These are phyloP conservation scores for Fulica atra DNA, from an alignment of 2,113 vertebrate species.

Conservation along the genomic window DNA sequence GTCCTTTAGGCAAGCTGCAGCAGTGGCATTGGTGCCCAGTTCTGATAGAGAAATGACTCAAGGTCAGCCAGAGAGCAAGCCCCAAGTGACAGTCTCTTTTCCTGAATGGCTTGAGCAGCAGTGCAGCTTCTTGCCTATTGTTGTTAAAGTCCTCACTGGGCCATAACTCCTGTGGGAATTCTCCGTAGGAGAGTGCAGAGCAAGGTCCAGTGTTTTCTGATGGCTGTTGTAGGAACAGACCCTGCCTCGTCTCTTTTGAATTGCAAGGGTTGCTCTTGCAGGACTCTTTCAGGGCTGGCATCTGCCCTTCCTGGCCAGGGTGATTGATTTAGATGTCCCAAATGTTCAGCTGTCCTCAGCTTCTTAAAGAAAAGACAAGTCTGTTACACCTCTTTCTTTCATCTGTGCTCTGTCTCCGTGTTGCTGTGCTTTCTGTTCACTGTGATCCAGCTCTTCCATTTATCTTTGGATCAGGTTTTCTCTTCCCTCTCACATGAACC, in stretches of 20 bases:
- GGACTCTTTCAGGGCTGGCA: neutral
- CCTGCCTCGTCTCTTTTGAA: neutral
- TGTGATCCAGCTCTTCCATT: neutral
- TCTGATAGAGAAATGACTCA: neutral
- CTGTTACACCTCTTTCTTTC: neutral
- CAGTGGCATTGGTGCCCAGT: neutral
- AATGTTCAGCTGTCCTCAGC: neutral
- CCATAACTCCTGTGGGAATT: neutral
- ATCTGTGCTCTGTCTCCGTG: fast-evolving
- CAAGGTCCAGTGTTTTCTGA: neutral
- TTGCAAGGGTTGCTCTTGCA: neutral
- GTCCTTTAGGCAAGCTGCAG: neutral
- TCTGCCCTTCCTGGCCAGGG: neutral
- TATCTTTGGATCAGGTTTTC: neutral
- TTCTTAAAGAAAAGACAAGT: neutral
- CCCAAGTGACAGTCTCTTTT: no score
- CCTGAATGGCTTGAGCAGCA: neutral
- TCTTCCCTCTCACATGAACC: fast-evolving
- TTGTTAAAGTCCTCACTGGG: neutral
- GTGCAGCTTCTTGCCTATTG: neutral
- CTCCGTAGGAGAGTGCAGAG: neutral
- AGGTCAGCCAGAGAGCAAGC: neutral
- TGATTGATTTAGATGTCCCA: neutral
- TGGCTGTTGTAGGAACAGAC: neutral
- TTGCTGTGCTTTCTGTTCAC: neutral